Percentiles rank a stretch among this genome's conserved stretches.
phyloP scores from a whole-genome alignment of 2,797 vertebrate species.

The Mormyrus proboscirostris region DNA sequence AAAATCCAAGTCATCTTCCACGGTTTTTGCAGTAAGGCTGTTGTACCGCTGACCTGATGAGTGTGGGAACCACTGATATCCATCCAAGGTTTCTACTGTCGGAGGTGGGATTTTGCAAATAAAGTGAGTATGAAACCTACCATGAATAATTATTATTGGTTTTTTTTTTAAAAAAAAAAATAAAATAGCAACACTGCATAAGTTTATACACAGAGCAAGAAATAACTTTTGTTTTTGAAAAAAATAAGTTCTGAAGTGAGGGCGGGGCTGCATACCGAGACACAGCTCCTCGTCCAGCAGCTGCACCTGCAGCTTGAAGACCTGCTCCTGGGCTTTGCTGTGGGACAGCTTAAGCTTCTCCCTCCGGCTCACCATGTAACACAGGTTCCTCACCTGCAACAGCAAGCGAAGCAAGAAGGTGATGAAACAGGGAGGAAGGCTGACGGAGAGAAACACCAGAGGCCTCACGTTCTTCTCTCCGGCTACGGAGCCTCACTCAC shows the following conservation, averaged over 20 bases:
- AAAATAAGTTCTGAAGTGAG: neutral
- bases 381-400: conserved; percentile 87
- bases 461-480: neutral
- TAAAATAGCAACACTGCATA: neutral
- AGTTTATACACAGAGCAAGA: neutral
- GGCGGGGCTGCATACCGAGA: conserved; percentile 65
- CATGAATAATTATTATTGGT: neutral
- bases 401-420: neutral
- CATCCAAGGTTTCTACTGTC: neutral
- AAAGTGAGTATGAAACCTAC: neutral
- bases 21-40: neutral
- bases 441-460: neutral
- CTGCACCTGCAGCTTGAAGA: conserved; percentile 88
- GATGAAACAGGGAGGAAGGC: neutral
- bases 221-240: neutral
- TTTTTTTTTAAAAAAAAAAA: neutral
- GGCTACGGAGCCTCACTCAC: conserved; percentile 52
- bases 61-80: neutral
- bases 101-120: neutral
- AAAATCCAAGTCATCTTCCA: neutral
- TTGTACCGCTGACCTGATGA: neutral
- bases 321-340: conserved; percentile 91
- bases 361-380: conserved; percentile 97
- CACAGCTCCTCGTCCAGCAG: conserved; percentile 82
- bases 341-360: conserved; percentile 94